These are phyloP conservation scores for Spea multiplicata DNA, from an alignment of 2,113 vertebrate species.

Conservation along the genomic window DNA sequence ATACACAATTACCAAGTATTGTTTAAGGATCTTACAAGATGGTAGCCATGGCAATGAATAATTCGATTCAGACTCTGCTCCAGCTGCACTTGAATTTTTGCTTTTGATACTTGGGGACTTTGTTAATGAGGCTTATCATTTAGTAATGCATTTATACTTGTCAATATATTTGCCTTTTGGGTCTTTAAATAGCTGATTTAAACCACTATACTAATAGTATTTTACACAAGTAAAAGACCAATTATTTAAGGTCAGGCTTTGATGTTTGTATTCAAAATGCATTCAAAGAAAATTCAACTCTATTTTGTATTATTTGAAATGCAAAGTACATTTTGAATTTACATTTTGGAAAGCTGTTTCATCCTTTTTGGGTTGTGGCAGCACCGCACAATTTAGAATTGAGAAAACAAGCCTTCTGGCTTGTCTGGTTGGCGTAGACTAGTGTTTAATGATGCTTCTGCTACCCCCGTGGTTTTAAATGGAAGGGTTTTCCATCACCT, in stretches of 20 bases:
- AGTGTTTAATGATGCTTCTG: too few relatives aligned
- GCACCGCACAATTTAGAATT: too few relatives aligned
- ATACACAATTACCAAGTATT: constrained; percentile 62
- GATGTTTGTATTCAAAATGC: background rate
- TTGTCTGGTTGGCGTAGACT: too few relatives aligned
- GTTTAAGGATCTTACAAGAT: constrained; percentile 62
- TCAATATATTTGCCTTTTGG: constrained; percentile 40
- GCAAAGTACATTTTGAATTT: too few relatives aligned
- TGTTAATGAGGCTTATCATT: constrained; percentile 62
- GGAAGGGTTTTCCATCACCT: too few relatives aligned
- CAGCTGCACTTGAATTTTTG: constrained; percentile 61
- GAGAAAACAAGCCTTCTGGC: too few relatives aligned
- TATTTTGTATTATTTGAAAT: background rate
- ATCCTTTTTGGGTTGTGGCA: too few relatives aligned
- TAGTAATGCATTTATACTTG: constrained; percentile 50
- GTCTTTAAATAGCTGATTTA: constrained; percentile 52
- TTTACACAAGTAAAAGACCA: background rate
- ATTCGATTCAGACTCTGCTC: constrained; percentile 62
- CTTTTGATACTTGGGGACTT: constrained; percentile 57
- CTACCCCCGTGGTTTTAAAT: too few relatives aligned
- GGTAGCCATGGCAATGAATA: constrained; percentile 76
- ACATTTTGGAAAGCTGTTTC: too few relatives aligned
- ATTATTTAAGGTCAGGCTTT: constrained; percentile 24
- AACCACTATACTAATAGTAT: constrained; percentile 26
- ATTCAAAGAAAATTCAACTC: background rate